Conservation (phyloP, 2,888 invertebrate genomes). For the Notodonta ziczac region DNA sequence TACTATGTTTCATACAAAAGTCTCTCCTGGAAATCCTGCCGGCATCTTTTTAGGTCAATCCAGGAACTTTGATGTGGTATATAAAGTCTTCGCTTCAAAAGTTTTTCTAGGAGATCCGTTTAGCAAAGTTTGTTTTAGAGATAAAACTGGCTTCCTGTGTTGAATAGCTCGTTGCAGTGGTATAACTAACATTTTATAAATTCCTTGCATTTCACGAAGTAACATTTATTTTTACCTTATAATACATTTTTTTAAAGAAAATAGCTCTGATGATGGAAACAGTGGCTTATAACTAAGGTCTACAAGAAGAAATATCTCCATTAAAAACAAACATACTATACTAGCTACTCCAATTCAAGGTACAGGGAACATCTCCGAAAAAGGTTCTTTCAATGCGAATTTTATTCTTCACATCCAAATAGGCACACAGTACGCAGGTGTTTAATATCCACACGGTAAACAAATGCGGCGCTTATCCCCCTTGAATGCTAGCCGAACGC, state of each 20-base stretch:
- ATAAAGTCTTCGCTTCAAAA: slow-evolving; percentile 2
- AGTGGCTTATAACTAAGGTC: too few relatives aligned
- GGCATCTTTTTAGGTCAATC: slow-evolving; percentile 2
- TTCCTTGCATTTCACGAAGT: not conserved
- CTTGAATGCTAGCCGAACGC: slow-evolving; percentile 29
- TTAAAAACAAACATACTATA: too few relatives aligned
- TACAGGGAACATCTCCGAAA: too few relatives aligned
- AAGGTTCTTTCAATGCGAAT: not conserved
- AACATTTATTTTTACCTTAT: not conserved
- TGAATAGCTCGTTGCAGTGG: not conserved
- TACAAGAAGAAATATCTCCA: too few relatives aligned
- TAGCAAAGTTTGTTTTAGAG: slow-evolving; percentile 2
- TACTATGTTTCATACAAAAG: not conserved
- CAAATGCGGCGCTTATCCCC: slow-evolving; percentile 2
- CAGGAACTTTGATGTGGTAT: slow-evolving; percentile 3
- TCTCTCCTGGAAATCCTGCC: not conserved
- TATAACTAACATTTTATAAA: not conserved
- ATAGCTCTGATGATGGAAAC: too few relatives aligned
- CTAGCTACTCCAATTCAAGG: too few relatives aligned
- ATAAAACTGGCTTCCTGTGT: slow-evolving; percentile 2
- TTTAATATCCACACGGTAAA: not conserved
- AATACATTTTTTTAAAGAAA: too few relatives aligned
- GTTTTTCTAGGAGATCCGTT: slow-evolving; percentile 8
- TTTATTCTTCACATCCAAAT: not conserved
- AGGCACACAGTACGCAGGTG: not conserved